Conservation (phyloP, 2,113 vertebrate species). For the Sarotherodon lohbergeri region DNA sequence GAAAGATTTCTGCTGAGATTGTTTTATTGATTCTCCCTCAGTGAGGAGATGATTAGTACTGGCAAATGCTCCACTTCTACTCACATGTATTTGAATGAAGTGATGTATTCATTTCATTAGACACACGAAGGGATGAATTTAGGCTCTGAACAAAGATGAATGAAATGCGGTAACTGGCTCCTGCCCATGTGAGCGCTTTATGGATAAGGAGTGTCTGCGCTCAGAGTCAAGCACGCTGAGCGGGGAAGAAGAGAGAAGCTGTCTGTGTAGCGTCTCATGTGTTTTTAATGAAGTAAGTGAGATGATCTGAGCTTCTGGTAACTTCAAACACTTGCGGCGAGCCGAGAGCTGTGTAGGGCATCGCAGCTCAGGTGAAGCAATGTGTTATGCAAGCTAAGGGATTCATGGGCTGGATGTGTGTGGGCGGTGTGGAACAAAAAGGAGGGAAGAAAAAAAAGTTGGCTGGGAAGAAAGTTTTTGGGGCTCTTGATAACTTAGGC, state of each 20-base stretch:
- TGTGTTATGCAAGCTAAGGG: slow-evolving; percentile 21
- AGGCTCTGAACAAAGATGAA: slow-evolving; percentile 3
- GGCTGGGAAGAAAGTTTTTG: background rate
- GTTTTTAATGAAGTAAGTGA: slow-evolving; percentile 67
- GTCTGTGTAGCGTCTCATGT: slow-evolving; percentile 39
- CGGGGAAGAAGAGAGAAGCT: background rate
- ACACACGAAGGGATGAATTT: background rate
- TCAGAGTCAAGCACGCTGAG: background rate
- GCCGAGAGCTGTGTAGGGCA: slow-evolving; percentile 18
- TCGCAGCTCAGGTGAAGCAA: slow-evolving; percentile 31
- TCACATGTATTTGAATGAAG: background rate
- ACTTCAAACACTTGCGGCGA: slow-evolving; percentile 38
- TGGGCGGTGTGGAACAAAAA: background rate
- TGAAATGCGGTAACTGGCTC: slow-evolving; percentile 1
- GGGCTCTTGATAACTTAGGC: background rate
- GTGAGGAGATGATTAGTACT: background rate
- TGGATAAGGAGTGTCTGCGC: slow-evolving; percentile 26
- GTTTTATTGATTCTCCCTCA: background rate
- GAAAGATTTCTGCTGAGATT: background rate
- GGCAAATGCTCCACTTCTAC: background rate
- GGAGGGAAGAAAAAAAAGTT: background rate
- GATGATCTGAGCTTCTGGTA: slow-evolving; percentile 50
- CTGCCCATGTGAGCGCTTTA: slow-evolving; percentile 25
- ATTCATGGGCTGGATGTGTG: background rate
- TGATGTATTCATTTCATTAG: slow-evolving; percentile 9